These are phyloP conservation scores for Aethina tumida DNA, from an alignment of 1,140 invertebrate genomes.

Conservation along the genomic window DNA sequence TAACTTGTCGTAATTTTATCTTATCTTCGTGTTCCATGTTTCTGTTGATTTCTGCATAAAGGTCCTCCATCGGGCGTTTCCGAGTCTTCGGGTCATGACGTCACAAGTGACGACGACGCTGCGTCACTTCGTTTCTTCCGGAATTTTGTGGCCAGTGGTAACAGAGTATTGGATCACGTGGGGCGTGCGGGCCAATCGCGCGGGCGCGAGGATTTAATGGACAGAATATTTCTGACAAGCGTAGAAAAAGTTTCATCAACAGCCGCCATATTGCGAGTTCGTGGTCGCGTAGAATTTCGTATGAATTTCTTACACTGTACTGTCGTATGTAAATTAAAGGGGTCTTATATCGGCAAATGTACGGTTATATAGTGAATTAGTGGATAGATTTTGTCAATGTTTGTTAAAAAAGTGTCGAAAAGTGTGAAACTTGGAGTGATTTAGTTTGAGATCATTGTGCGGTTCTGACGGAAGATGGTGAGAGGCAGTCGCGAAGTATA, in stretches of 20 bases:
- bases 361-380: slow-evolving; percentile 27
- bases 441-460: slow-evolving; percentile 50
- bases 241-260: slow-evolving; percentile 87
- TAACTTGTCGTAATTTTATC: slow-evolving; percentile 1
- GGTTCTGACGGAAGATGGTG: slow-evolving; percentile 56
- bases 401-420: slow-evolving; percentile 33
- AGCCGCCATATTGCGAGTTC: slow-evolving; percentile 81
- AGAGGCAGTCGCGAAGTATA: slow-evolving; percentile 47
- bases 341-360: slow-evolving; percentile 29
- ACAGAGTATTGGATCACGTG: slow-evolving; percentile 41
- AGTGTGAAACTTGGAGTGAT: slow-evolving; percentile 28
- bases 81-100: slow-evolving; percentile 9
- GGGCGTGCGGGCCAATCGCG: slow-evolving; percentile 43
- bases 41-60: slow-evolving; percentile 13
- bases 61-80: slow-evolving; percentile 10
- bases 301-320: slow-evolving; percentile 41
- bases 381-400: slow-evolving; percentile 30
- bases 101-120: slow-evolving; percentile 30
- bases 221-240: slow-evolving; percentile 81
- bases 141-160: slow-evolving; percentile 34
- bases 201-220: slow-evolving; percentile 44
- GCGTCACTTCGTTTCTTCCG: slow-evolving; percentile 37
- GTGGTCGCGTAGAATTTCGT: slow-evolving; percentile 60
- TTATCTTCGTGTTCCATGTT: slow-evolving; percentile 2
- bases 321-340: slow-evolving; percentile 30